Percentiles rank a stretch among this genome's conserved stretches.
phyloP scores from a whole-genome alignment of 2,888 invertebrate species.

The Seira ritae region DNA sequence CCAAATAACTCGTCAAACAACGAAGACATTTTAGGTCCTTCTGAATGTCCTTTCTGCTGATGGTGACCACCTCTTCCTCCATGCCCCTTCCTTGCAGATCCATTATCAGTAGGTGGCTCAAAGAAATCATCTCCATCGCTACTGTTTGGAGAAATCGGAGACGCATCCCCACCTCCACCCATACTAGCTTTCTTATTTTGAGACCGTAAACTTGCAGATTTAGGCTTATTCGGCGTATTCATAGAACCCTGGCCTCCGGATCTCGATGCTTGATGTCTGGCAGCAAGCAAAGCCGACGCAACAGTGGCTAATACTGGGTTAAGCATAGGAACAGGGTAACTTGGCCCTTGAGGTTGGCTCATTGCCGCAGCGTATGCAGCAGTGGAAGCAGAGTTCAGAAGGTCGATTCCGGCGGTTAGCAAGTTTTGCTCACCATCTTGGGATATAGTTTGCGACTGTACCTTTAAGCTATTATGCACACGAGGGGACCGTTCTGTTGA shows the following conservation, averaged over 20 bases:
- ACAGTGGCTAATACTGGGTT: slow-evolving; percentile 68
- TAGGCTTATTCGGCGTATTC: slow-evolving; percentile 63
- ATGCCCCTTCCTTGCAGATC: slow-evolving; percentile 31
- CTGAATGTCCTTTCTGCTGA: background rate
- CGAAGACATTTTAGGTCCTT: slow-evolving; percentile 41
- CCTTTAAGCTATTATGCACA: background rate
- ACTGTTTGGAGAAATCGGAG: slow-evolving; percentile 93
- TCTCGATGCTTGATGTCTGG: slow-evolving; percentile 55
- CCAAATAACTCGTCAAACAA: slow-evolving; percentile 70
- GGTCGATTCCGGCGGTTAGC: background rate
- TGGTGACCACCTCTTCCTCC: slow-evolving; percentile 19
- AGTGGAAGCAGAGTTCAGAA: background rate
- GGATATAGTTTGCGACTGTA: slow-evolving; percentile 1
- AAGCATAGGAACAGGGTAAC: slow-evolving; percentile 29
- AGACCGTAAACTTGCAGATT: background rate
- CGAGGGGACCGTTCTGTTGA: slow-evolving; percentile 41
- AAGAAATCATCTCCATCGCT: slow-evolving; percentile 92
- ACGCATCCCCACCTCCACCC: slow-evolving; percentile 75
- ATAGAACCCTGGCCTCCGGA: background rate
- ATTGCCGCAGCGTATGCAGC: background rate
- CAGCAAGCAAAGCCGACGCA: slow-evolving; percentile 67
- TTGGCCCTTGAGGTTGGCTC: background rate
- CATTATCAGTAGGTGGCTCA: slow-evolving; percentile 81
- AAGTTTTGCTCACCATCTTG: slow-evolving; percentile 6
- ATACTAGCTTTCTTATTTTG: slow-evolving; percentile 43